Percentiles rank a stretch among this genome's conserved stretches.
These are phyloP conservation scores for Meriones psammophilus DNA, from an alignment of 2,797 vertebrate species.

Conservation along the genomic window DNA sequence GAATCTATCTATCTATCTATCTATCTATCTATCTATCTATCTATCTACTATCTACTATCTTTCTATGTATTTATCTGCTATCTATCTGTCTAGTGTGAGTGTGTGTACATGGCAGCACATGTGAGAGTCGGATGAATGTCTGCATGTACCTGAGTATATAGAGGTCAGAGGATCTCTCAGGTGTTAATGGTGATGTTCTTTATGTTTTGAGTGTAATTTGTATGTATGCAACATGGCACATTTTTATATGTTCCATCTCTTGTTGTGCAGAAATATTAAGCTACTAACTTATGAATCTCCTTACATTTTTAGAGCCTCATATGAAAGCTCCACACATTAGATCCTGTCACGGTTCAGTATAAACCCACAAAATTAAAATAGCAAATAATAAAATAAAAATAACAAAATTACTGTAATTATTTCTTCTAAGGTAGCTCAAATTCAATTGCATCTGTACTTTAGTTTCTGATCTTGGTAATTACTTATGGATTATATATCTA, in stretches of 20 bases:
- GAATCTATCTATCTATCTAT: not conserved
- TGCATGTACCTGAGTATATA: not conserved
- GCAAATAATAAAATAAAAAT: not conserved
- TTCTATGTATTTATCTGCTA: not conserved
- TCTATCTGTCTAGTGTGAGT: not conserved
- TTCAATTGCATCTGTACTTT: slow-evolving; percentile 28
- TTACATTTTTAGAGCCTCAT: not conserved
- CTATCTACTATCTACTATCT: too few relatives aligned
- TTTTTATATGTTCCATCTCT: not conserved
- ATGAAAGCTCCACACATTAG: not conserved
- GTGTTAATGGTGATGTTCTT: not conserved
- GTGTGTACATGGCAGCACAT: not conserved
- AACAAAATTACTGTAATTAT: slow-evolving; percentile 17
- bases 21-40: too few relatives aligned
- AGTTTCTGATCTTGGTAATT: not conserved
- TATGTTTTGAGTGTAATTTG: too few relatives aligned
- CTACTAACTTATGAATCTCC: not conserved
- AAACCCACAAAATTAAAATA: not conserved
- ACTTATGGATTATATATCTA: not conserved
- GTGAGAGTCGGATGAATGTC: not conserved
- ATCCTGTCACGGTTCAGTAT: not conserved
- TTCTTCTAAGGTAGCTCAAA: slow-evolving; percentile 16
- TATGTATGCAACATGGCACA: not conserved
- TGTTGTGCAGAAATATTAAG: not conserved
- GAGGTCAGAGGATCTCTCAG: not conserved